Base-by-base conservation (phyloP, 2,113 vertebrate species). In the Taxidea taxus region DNA sequence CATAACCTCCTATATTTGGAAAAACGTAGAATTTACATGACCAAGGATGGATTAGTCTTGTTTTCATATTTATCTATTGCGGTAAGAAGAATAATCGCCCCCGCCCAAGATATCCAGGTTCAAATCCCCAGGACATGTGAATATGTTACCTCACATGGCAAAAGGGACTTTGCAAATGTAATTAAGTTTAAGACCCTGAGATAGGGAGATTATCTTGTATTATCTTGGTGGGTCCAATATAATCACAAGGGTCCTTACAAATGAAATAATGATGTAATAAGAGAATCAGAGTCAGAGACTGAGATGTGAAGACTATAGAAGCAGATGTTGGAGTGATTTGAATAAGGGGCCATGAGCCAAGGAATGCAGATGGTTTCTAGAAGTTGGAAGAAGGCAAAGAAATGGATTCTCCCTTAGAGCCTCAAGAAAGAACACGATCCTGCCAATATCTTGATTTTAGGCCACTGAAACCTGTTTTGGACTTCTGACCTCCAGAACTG, bases 341-440 rank as follows among this genome's bases (percentile, higher is more conserved):
- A 85, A 58, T 68, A 83, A 68, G 66, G 25, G 64, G 20, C 68
- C 25, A 13, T 6, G 14, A 95, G 75, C 75, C 90, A 92, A 95
- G 66, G 85, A 92, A 60, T 70, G 75, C 81, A 93, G 90, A 96
- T 87, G 56, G 64, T 62, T 95, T 95, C 47, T 62, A 51, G 83
- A 92, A 70, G 18, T 1, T 88, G 44, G 88, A 70, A 88, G 80
- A 96, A 68, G 29, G 14, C 42, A 92, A 87, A 39, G 27, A 85
- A 96, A 44, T n/a, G 4, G 37, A 66, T 94, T 58, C 39, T 64
- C 31, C 47, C 68, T 37, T 70, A 39, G 92, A 90, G 80, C 25
- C 66, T 87, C 10, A 20, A 74, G 78, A 27, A 66, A 56, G 54
- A 94, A 75, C 7, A 21, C 12, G 13, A 31, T 86, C 42, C 54